Evolutionary conservation across 2,113 vertebrate genomes (phyloP), one percentile per base, ranked within the genome.

Genomic region (Brienomyrus longianalis): DNA sequence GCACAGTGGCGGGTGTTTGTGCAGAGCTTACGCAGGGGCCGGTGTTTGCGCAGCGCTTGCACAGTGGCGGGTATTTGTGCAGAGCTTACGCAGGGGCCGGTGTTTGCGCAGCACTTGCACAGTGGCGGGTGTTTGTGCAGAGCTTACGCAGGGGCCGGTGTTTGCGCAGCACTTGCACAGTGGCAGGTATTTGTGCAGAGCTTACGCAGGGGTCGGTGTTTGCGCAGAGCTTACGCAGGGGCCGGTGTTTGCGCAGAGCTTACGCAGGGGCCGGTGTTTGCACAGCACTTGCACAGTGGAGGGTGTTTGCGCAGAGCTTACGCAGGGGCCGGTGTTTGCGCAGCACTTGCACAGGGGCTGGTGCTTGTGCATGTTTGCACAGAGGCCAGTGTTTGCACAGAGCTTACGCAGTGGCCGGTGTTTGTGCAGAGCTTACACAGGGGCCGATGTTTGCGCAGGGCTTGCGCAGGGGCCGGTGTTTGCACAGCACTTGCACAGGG

Each of bases 241-340:
- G 91, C 4, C 45, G 15, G 43, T 35, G 91, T 92, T 93, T 94
- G 92, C 93, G 92, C 90, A 31, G 70, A 0, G 0, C 13, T 77
- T 13, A 10, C 5, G 43, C 43, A 45, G 43, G 43, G 43, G 43
- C 43, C 27, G 11, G 70, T 45, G 83, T 48, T 84, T 84, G 83
- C 1, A 17, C 11, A 51, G 11, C 2, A 51, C 2, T 13, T 54
- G 52, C 17, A 1, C 17, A 54, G 52, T 3, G 0, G 52, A 15
- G 15, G 1, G 17, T 54, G 52, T 54, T 54, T 54, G 52, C 17
- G 52, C 17, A 54, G 52, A 17, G 52, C 52, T 54, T 19, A 15
- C 52, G 1, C 52, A 54, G 17, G 52, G 43, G 91, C 3, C 45
- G 15, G 43, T 31, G 91, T 92, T 93, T 94, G 92, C 92, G 92